A percentile compares a stretch with the other conserved stretches of the same genome.
Evolutionary conservation across 2,113 vertebrate species (phyloP).

Genomic region (Calidris pygmaea): DNA sequence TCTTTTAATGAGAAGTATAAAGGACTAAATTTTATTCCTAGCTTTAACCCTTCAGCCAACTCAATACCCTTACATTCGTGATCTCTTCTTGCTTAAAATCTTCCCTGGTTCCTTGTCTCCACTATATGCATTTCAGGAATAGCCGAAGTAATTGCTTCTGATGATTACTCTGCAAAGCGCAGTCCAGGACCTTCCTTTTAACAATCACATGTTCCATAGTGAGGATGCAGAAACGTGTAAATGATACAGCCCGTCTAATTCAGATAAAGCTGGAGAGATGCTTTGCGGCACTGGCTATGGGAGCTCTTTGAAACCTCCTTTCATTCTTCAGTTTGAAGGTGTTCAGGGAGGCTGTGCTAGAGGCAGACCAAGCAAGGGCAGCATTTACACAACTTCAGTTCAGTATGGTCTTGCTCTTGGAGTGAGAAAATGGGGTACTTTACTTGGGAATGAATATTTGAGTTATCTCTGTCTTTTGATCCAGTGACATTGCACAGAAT

Average conservation of each 20-base stretch:
- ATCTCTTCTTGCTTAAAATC: background rate
- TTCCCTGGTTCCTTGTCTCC: background rate
- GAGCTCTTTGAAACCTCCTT: background rate
- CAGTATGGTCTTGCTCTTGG: background rate
- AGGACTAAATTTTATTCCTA: background rate
- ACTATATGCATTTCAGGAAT: background rate
- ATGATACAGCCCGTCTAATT: background rate
- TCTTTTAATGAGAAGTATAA: background rate
- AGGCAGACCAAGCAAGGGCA: background rate
- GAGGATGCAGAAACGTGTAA: background rate
- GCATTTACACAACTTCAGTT: background rate
- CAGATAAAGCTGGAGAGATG: background rate
- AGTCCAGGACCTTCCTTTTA: background rate
- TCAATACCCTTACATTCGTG: background rate
- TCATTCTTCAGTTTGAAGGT: background rate
- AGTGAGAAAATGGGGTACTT: background rate
- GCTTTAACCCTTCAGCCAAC: background rate
- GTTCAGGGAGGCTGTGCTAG: background rate
- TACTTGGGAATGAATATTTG: background rate
- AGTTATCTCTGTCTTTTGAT: background rate
- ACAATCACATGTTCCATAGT: background rate
- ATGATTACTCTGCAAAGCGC: background rate
- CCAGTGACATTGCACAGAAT: background rate
- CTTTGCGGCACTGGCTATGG: background rate
- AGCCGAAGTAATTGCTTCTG: background rate